Base-by-base conservation (phyloP, 2,797 vertebrate genomes). In the Pseudochaenichthys georgianus region DNA sequence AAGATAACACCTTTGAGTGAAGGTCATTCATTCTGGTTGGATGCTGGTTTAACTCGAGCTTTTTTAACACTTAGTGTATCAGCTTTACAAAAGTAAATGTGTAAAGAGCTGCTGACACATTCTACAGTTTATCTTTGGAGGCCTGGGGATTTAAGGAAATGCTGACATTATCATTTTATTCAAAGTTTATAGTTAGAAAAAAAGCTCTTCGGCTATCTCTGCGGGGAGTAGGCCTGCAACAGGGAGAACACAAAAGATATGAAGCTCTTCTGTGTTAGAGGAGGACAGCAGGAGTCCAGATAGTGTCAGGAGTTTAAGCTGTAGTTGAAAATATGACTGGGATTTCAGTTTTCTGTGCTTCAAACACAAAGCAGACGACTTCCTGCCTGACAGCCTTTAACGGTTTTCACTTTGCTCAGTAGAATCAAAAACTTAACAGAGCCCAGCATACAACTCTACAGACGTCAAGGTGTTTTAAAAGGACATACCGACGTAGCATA, bases 271-370 rank as follows among this genome's bases (percentile, higher is more conserved):
- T 21, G 53, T 5, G 21, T 3, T 7, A 21, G 11, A 11, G 43
- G 19, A 67, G 51, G 65, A 77, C 57, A 10, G 60, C n/a, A 46
- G 70, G 46, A 57, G 28, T 9, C 2, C 4, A 48, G n/a, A 21
- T 34, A 4, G 21, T 48, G 28, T 38, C 48, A 5, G 54, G 28
- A 31, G 42, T 19, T 46, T n/a, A 11, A 43, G 55, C 63, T 4
- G 31, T 2, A 57, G 45, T 48, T 8, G 3, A 13, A 46, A 52
- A 45, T 4, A 7, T 16, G 9, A 43, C 41, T 13, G 19, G 17
- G 42, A 34, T 38, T 38, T 38, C 34, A 38, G 34, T 10, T 48
- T 77, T 46, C 16, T 62, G 19, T 7, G 17, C 43, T 52, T 68
- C 23, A 46, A 54, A 71, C 43, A 31, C 23, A 48, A 62, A 21